Evolutionary conservation across 2,113 vertebrate genomes (phyloP).

Genomic region (Prunella himalayana): DNA sequence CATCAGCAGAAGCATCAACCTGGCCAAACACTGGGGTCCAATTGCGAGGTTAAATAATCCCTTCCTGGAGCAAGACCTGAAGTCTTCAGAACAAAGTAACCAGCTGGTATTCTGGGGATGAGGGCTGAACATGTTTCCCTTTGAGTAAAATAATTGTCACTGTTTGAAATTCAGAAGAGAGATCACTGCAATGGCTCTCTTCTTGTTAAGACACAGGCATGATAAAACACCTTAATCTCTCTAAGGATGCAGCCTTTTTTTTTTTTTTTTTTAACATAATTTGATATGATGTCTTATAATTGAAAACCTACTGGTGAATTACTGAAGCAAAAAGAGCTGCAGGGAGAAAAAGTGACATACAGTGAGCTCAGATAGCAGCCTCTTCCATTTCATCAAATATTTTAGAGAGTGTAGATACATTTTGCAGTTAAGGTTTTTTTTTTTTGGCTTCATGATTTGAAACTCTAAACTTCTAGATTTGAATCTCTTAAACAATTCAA

Average conservation of each 20-base stretch:
- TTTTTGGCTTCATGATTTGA: background rate
- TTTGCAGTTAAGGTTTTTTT: background rate
- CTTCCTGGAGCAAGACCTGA: conserved; percentile 55
- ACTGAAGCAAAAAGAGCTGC: conserved; percentile 65
- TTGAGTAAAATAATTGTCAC: background rate
- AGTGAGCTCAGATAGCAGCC: background rate
- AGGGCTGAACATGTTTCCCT: background rate
- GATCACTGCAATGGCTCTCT: conserved; percentile 12
- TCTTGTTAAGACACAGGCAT: conserved; percentile 55
- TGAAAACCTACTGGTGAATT: conserved; percentile 81
- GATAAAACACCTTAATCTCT: conserved; percentile 41
- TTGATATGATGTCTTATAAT: background rate
- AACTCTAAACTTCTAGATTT: background rate
- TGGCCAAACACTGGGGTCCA: conserved; percentile 52
- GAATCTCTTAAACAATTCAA: conserved; percentile 18
- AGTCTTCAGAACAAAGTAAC: conserved; percentile 56
- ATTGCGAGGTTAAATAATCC: conserved; percentile 43
- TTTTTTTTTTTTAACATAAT: background rate
- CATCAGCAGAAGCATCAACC: conserved; percentile 63
- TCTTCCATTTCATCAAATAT: background rate
- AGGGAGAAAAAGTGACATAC: background rate
- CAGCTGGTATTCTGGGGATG: background rate
- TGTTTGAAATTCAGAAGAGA: conserved; percentile 15
- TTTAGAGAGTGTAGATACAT: background rate
- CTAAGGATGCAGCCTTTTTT: conserved; percentile 6